Base-by-base conservation (phyloP, 2,888 invertebrate genomes). In the Epistrophe eligans region DNA sequence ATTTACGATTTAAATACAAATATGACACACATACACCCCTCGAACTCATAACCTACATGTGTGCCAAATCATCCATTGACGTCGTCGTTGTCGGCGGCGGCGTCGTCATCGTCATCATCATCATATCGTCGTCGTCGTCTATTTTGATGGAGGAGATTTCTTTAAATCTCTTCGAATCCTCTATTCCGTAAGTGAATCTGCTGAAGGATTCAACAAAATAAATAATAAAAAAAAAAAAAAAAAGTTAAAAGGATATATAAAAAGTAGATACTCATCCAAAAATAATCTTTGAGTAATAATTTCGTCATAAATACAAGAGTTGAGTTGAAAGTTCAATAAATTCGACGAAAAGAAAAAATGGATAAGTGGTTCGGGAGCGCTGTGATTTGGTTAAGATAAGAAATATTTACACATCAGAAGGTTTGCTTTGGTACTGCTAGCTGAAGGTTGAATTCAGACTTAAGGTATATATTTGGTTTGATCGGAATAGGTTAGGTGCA, bases 321-420 rank as follows among this genome's bases (percentile, higher is more conserved):
- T 62, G 77, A 82, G 73, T 76, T 77, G 84, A 81, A 77, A 52
- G 85, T 82, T 85, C 82, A 82, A 82, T 85, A 82, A 81, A 85
- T 82, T 82, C 64, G 28, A 82, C 48, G 19, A 1, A 10, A 28
- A 55, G 28, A 11, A 24, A 10, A 55, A 28, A 15, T 8, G 19
- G 62, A 77, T 85, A 85, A 85, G 85, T 79, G 74, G 67, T 77
- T 52, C 52, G 40, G 28, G 17, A 72, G 45, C 45, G 48, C 58
- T 67, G 48, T 38, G 77, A 79, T 57, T 82, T 74, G 76, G 45
- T 83, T 70, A 24, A 71, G 76, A 84, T 80, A 80, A 80, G 40
- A 79, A 79, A 83, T 87, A 76, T 87, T 87, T 87, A 83, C 87
- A 83, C 87, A 87, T 76, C 76, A 72, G 13, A 79, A 62, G 55